Percentiles rank a stretch among this genome's conserved stretches.
Conservation (phyloP, 1,140 invertebrate species). For the Charaxes varanes region DNA sequence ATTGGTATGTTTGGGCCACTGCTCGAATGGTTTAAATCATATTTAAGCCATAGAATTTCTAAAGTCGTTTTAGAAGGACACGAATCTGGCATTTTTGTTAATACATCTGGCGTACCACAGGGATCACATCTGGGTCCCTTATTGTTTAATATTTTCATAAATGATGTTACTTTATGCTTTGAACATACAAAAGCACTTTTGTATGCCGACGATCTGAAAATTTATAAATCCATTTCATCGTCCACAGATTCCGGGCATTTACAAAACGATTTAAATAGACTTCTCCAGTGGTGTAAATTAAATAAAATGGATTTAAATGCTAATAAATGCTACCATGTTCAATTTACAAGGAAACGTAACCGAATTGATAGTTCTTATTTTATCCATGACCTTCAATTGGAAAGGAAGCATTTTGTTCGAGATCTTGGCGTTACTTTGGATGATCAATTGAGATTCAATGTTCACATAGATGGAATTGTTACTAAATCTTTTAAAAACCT, state of each 20-base stretch:
- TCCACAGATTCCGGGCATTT: neutral
- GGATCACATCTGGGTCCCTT: conserved; percentile 13
- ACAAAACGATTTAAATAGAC: neutral
- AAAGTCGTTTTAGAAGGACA: conserved; percentile 12
- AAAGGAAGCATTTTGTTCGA: neutral
- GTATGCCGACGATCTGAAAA: conserved; percentile 13
- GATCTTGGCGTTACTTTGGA: neutral
- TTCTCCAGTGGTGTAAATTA: neutral
- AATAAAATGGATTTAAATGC: too few relatives aligned
- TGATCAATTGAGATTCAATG: neutral
- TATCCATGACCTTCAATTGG: neutral
- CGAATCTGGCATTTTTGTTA: neutral
- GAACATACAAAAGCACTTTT: conserved; percentile 3
- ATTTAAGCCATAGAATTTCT: conserved; percentile 3
- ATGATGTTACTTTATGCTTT: conserved; percentile 5
- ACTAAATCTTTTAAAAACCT: neutral
- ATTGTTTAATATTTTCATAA: conserved; percentile 15
- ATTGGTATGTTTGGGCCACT: conserved; percentile 13
- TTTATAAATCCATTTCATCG: too few relatives aligned
- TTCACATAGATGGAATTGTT: neutral
- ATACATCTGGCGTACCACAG: conserved; percentile 13
- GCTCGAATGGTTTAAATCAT: conserved; percentile 12
- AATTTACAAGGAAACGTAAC: neutral
- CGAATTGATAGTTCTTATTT: neutral
- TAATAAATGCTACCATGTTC: conserved; percentile 3